phyloP scores from a whole-genome alignment of 2,113 vertebrate genomes.

The Nyctibius bracteatus region DNA sequence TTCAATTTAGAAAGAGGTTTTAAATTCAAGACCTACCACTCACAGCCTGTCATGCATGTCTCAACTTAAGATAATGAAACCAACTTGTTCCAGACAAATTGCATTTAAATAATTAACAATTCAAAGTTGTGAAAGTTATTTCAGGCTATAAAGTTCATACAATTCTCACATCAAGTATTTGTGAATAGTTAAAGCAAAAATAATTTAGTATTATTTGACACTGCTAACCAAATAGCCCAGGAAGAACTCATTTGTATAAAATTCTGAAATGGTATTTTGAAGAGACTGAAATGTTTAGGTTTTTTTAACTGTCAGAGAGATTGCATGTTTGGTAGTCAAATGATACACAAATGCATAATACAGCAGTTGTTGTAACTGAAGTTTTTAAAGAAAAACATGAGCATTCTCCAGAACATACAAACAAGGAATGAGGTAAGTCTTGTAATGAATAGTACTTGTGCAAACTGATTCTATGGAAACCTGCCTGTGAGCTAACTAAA shows the following conservation, averaged over 20 bases:
- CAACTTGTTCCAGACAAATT: not conserved
- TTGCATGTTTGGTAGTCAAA: not conserved
- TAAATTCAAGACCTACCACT: not conserved
- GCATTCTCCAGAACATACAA: not conserved
- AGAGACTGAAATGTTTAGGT: not conserved
- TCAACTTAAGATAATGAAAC: not conserved
- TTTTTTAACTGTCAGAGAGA: not conserved
- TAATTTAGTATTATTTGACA: not conserved
- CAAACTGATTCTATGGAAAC: not conserved
- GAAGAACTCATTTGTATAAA: not conserved
- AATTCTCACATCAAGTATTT: not conserved
- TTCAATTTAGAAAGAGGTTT: not conserved
- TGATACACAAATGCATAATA: not conserved
- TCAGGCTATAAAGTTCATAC: not conserved
- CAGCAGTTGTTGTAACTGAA: not conserved
- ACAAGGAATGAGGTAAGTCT: not conserved
- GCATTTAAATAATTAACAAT: constrained; percentile 6
- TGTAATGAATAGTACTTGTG: not conserved
- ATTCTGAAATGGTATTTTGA: not conserved
- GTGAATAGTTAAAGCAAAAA: not conserved
- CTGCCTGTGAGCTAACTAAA: not conserved
- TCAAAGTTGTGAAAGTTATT: not conserved
- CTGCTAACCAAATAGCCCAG: not conserved
- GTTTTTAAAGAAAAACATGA: not conserved
- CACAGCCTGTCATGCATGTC: not conserved